These are phyloP conservation scores for Spondyliosoma cantharus DNA, from an alignment of 2,797 vertebrate genomes.

Conservation along the genomic window DNA sequence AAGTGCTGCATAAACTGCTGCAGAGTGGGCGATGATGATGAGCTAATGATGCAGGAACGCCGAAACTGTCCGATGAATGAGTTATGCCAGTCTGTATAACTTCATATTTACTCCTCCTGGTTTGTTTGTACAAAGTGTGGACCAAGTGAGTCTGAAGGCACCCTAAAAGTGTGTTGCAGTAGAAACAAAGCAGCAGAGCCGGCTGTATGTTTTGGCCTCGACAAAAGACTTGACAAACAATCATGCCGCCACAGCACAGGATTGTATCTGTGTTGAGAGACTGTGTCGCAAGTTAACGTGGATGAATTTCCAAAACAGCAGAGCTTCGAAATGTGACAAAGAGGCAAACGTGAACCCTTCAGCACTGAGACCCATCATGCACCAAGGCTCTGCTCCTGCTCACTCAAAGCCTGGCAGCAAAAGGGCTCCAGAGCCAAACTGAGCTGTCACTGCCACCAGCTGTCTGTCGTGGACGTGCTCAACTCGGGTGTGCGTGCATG, in stretches of 20 bases:
- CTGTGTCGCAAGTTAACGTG: background rate
- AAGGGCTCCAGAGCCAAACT: conserved; percentile 29
- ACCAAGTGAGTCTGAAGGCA: no score
- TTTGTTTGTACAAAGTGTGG: no score
- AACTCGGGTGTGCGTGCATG: background rate
- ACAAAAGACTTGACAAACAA: background rate
- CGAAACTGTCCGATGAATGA: no score
- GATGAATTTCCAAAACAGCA: no score
- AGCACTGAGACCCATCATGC: background rate
- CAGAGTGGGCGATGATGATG: no score
- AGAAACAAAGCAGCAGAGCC: background rate
- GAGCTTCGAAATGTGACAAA: background rate
- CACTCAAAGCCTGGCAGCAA: conserved; percentile 26
- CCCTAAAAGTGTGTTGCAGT: background rate
- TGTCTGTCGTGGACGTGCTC: conserved; percentile 14
- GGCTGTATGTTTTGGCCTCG: background rate
- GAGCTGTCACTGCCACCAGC: conserved; percentile 37
- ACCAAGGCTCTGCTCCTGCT: conserved; percentile 25
- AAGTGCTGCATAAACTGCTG: no score
- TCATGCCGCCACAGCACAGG: background rate
- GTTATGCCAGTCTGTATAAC: no score
- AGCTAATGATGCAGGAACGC: no score
- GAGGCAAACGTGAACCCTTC: background rate
- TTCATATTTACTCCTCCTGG: no score
- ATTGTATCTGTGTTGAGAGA: background rate